Evolutionary conservation across 2,888 invertebrate species (phyloP).

Genomic region (Rhagium mordax): DNA sequence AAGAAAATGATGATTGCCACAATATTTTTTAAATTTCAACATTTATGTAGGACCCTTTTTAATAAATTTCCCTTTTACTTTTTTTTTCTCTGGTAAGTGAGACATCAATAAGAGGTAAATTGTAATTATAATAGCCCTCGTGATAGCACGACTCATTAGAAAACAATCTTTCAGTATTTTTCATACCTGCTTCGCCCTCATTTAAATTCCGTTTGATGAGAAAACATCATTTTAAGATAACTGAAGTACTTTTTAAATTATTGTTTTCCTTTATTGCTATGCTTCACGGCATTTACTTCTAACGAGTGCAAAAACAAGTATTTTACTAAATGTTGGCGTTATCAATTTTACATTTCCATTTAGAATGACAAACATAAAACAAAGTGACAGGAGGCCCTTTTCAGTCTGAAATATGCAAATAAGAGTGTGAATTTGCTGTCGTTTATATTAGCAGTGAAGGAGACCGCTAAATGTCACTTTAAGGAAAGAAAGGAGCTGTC

Average conservation of each 20-base stretch:
- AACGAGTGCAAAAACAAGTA: not conserved
- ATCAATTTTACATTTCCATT: not conserved
- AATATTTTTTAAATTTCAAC: not conserved
- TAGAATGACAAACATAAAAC: not conserved
- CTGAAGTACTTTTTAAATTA: not conserved
- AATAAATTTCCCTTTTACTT: not conserved
- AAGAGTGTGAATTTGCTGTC: not conserved
- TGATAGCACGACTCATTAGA: conserved; percentile 19
- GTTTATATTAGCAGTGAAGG: not conserved
- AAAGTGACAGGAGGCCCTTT: not conserved
- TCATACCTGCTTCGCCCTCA: not conserved
- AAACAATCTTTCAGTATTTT: conserved; percentile 4
- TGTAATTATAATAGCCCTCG: not conserved
- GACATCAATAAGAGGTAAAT: not conserved
- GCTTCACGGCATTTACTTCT: not conserved
- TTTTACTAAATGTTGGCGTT: not conserved
- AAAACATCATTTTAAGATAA: not conserved
- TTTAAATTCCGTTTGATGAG: not conserved
- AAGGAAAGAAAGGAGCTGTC: not conserved
- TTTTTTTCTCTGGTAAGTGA: not conserved
- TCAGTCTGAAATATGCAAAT: not conserved
- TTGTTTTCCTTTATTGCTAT: not conserved
- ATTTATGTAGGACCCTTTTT: too few species aligned
- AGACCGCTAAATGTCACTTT: not conserved
- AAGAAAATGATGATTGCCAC: not conserved